Evolutionary conservation across 2,113 vertebrate species (phyloP).

Genomic region (Microtus montanus): DNA sequence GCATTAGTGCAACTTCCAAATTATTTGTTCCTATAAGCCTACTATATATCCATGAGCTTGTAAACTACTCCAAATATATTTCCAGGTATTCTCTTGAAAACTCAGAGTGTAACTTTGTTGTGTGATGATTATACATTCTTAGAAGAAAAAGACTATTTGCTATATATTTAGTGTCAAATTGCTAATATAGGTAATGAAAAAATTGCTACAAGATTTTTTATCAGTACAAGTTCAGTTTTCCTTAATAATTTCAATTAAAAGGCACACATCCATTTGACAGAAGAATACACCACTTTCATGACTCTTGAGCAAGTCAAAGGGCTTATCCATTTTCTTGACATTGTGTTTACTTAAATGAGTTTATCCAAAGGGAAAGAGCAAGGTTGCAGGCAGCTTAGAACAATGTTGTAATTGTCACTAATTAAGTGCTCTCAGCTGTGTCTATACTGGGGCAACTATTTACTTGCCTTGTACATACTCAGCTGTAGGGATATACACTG

Average conservation of each 20-base stretch:
- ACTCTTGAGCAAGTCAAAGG: conserved; percentile 64
- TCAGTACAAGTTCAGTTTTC: conserved; percentile 46
- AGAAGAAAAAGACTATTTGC: conserved; percentile 40
- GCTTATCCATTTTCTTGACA: conserved; percentile 76
- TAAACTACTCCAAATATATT: background rate
- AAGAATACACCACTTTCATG: conserved; percentile 62
- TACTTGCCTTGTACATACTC: conserved; percentile 83
- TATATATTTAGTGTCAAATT: conserved; percentile 7
- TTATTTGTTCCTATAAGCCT: conserved; percentile 51
- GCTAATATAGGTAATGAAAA: background rate
- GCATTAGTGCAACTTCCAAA: background rate
- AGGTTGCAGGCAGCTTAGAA: conserved; percentile 81
- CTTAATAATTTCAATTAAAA: conserved; percentile 42
- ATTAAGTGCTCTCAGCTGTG: conserved; percentile 91
- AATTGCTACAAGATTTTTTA: background rate
- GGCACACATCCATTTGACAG: conserved; percentile 39
- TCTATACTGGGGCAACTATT: conserved; percentile 85
- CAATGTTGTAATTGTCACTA: conserved; percentile 84
- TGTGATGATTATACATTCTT: background rate
- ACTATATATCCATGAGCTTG: background rate
- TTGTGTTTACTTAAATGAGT: conserved; percentile 87
- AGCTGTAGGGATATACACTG: conserved; percentile 72
- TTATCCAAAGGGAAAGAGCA: conserved; percentile 83
- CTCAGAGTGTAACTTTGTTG: background rate
- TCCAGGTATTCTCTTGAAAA: conserved; percentile 6